These are phyloP conservation scores for Schmidtea mediterranea DNA, from an alignment of 1,140 invertebrate species.

Conservation along the genomic window DNA sequence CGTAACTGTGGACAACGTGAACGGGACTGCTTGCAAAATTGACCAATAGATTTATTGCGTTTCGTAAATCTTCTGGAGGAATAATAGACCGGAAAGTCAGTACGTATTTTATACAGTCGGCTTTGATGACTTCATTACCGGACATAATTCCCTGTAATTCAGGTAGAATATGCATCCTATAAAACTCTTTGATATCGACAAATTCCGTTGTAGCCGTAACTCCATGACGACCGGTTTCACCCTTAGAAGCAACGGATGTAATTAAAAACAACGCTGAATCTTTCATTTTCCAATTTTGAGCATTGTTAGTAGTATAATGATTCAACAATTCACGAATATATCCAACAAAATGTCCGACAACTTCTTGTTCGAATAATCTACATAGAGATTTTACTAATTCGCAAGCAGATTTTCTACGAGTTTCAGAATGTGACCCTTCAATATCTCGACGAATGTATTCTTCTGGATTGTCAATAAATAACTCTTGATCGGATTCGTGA, in stretches of 20 bases:
- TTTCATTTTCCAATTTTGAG: conserved; percentile 60
- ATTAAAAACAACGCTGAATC: conserved; percentile 83
- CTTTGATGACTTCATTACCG: conserved; percentile 61
- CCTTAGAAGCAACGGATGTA: conserved; percentile 64
- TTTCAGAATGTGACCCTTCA: conserved; percentile 91
- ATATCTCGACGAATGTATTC: conserved; percentile 88
- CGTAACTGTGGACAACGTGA: conserved; percentile 71
- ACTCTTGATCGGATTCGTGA: conserved; percentile 63
- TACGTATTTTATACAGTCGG: conserved; percentile 75
- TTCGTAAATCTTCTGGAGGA: conserved; percentile 41
- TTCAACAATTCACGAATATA: conserved; percentile 38
- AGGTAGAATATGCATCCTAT: conserved; percentile 47
- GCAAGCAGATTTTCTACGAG: conserved; percentile 65
- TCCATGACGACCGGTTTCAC: conserved; percentile 50
- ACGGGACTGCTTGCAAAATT: conserved; percentile 41
- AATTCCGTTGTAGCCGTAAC: conserved; percentile 63
- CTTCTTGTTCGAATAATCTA: conserved; percentile 59
- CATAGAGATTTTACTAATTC: conserved; percentile 70
- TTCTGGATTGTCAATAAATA: conserved; percentile 88
- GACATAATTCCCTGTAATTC: conserved; percentile 54
- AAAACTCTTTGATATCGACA: conserved; percentile 64
- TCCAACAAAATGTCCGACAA: conserved; percentile 64
- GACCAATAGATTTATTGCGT: conserved; percentile 43
- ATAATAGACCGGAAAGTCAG: conserved; percentile 59
- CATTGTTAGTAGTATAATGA: conserved; percentile 47